Conservation (phyloP, 2,888 invertebrate genomes). For the Drosophila nigricruria region DNA sequence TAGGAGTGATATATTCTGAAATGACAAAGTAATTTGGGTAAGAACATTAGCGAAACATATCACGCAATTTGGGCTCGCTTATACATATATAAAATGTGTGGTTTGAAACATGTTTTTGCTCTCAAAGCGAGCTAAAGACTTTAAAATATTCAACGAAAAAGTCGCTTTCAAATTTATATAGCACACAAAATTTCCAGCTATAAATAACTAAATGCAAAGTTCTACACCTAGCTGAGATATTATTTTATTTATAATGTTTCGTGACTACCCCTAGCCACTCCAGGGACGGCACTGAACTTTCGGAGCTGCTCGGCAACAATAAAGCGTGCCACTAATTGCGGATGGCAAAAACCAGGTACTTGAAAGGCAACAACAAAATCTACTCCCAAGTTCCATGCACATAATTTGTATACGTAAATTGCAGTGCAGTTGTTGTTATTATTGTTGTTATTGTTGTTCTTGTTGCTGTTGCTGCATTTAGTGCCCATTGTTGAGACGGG, state of each 20-base stretch:
- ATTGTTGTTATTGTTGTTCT: constrained; percentile 21
- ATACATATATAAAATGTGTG: background rate
- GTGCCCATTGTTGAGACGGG: constrained; percentile 12
- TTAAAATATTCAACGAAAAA: constrained; percentile 21
- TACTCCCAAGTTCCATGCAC: constrained; percentile 49
- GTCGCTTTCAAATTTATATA: constrained; percentile 17
- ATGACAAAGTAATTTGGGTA: constrained; percentile 63
- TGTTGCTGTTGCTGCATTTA: constrained; percentile 26
- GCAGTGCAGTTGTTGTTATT: constrained; percentile 47
- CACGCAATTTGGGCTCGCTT: constrained; percentile 39
- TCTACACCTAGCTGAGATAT: constrained; percentile 30
- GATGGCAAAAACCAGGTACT: constrained; percentile 21
- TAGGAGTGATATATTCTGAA: constrained; percentile 91
- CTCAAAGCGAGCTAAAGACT: constrained; percentile 20
- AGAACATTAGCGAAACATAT: constrained; percentile 26
- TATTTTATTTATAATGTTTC: constrained; percentile 49
- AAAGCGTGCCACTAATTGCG: constrained; percentile 69
- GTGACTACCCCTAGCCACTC: constrained; percentile 23
- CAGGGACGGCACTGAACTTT: constrained; percentile 15
- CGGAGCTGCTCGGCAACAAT: constrained; percentile 26
- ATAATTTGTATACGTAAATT: constrained; percentile 52
- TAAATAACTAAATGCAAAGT: constrained; percentile 33
- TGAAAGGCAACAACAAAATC: constrained; percentile 39
- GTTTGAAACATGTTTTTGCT: constrained; percentile 30
- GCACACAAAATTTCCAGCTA: constrained; percentile 20